Conservation (phyloP, 2,888 invertebrate species). For the Parnassius apollo region DNA sequence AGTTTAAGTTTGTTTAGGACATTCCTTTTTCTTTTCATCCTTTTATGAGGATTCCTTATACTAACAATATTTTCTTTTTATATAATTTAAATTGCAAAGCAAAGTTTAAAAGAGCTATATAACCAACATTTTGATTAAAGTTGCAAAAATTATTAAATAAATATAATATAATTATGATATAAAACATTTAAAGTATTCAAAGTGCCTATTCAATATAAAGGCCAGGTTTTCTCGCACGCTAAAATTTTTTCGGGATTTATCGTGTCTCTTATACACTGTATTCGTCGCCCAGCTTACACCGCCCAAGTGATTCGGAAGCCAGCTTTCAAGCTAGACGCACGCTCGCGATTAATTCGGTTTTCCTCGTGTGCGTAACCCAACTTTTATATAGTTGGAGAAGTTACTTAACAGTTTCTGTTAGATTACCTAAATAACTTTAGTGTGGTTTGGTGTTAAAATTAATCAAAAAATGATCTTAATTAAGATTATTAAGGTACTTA, state of each 20-base stretch:
- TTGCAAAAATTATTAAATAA: too few relatives aligned
- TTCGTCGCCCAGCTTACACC: slow-evolving; percentile 42
- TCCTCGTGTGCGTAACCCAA: slow-evolving; percentile 9
- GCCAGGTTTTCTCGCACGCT: slow-evolving; percentile 7
- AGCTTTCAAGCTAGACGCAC: slow-evolving; percentile 45
- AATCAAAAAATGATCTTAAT: not conserved
- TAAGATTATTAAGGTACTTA: too few relatives aligned
- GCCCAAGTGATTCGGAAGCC: slow-evolving; percentile 39
- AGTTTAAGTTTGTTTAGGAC: too few relatives aligned
- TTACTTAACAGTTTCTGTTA: slow-evolving; percentile 1
- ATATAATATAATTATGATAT: too few relatives aligned
- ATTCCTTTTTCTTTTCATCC: too few relatives aligned
- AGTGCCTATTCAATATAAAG: slow-evolving; percentile 1
- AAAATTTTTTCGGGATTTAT: not conserved
- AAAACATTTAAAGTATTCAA: not conserved
- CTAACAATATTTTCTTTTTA: too few relatives aligned
- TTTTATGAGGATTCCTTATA: too few relatives aligned
- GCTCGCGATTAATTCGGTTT: slow-evolving; percentile 30
- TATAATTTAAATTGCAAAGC: too few relatives aligned
- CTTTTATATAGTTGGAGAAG: slow-evolving; percentile 15
- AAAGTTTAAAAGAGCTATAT: too few relatives aligned
- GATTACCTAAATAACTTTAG: not conserved
- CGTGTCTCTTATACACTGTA: slow-evolving; percentile 1
- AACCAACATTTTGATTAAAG: too few relatives aligned
- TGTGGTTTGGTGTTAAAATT: not conserved